Conservation (phyloP, 1,140 invertebrate genomes). For the Sinonovacula constricta region DNA sequence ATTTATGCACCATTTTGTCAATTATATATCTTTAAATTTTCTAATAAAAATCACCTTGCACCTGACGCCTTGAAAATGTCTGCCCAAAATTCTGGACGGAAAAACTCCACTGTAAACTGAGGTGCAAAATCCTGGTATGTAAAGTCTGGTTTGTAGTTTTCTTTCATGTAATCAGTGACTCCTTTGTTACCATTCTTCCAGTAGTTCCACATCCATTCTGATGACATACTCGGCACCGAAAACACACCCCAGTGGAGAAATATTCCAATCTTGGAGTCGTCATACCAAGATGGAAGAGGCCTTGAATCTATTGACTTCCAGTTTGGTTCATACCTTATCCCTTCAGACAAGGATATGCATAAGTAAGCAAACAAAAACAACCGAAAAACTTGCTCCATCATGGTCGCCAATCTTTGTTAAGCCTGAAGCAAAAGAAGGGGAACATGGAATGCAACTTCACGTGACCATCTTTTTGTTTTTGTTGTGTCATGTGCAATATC, state of each 20-base stretch:
- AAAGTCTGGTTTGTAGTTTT: constrained; percentile 65
- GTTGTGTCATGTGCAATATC: too few relatives aligned
- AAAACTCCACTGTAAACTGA: constrained; percentile 64
- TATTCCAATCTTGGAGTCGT: constrained; percentile 77
- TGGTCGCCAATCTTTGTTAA: too few relatives aligned
- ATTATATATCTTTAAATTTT: too few relatives aligned
- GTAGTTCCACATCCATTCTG: constrained; percentile 67
- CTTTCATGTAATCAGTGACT: constrained; percentile 65
- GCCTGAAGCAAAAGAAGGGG: too few relatives aligned
- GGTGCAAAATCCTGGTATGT: constrained; percentile 70
- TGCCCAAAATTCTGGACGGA: constrained; percentile 64
- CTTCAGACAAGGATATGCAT: too few relatives aligned
- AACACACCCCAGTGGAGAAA: constrained; percentile 78
- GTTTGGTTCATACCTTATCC: constrained; percentile 52
- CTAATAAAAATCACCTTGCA: too few relatives aligned
- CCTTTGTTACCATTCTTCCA: constrained; percentile 55
- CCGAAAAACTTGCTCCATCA: too few relatives aligned
- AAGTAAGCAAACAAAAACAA: too few relatives aligned
- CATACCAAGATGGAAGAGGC: constrained; percentile 75
- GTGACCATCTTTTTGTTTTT: too few relatives aligned
- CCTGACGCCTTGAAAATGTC: constrained; percentile 66
- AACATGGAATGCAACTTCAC: too few relatives aligned
- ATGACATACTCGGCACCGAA: constrained; percentile 68
- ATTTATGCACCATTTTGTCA: too few relatives aligned
- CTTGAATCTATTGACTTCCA: constrained; percentile 75